Percentiles rank a stretch among this genome's conserved stretches.
Evolutionary conservation across 2,113 vertebrate species (phyloP).

Genomic region (Pogonocichla stellata): DNA sequence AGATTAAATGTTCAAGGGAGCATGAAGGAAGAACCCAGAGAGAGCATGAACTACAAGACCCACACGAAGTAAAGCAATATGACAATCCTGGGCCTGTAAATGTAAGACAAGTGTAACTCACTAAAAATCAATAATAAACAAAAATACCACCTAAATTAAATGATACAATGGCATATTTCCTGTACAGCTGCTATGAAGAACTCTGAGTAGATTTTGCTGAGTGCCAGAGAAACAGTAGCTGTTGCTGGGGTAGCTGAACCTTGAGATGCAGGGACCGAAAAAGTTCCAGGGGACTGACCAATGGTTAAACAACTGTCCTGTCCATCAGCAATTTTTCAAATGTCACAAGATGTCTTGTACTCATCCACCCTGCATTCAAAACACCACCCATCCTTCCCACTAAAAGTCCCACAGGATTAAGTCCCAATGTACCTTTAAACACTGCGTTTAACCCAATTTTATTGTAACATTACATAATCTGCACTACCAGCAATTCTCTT

Average conservation of each 20-base stretch:
- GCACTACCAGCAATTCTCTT: not conserved
- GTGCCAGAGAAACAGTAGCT: not conserved
- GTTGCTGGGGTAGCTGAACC: not conserved
- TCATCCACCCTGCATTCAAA: not conserved
- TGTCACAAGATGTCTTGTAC: not conserved
- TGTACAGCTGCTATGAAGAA: not conserved
- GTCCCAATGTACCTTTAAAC: not conserved
- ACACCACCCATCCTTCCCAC: not conserved
- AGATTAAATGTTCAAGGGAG: not conserved
- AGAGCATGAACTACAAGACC: not conserved
- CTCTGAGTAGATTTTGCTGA: not conserved
- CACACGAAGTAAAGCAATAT: accelerated
- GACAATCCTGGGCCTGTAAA: not conserved
- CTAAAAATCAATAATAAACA: not conserved
- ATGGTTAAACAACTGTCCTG: not conserved
- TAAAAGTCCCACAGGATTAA: not conserved
- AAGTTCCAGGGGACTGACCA: not conserved
- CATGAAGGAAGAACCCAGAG: not conserved
- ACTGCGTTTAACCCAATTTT: conserved; percentile 7
- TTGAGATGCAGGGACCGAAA: not conserved
- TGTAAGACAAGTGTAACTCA: not conserved
- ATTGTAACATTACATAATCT: not conserved
- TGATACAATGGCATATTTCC: not conserved
- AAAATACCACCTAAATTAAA: not conserved
- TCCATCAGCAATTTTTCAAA: not conserved